A percentile compares a stretch with the other conserved stretches of the same genome.
phyloP scores from a whole-genome alignment of 2,113 vertebrate genomes.

The Gallinago undulata region DNA sequence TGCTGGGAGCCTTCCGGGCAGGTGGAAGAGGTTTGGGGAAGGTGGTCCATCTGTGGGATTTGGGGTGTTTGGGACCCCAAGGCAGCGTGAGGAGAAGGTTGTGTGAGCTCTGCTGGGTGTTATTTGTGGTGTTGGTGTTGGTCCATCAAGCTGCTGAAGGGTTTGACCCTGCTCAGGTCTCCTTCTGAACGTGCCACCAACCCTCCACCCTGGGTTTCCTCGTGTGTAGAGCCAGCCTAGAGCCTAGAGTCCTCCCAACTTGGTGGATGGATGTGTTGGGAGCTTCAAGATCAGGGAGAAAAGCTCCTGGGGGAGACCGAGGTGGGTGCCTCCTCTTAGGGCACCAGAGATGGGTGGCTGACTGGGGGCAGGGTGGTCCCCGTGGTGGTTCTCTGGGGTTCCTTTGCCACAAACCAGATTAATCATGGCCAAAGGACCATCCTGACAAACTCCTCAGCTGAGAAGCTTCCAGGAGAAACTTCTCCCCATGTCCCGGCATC shows the following conservation, averaged over 20 bases:
- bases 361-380: not conserved
- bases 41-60: not conserved
- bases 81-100: not conserved
- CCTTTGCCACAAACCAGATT: accelerated
- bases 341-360: not conserved
- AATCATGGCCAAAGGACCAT: not conserved
- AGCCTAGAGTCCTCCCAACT: not conserved
- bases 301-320: not conserved
- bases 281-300: not conserved
- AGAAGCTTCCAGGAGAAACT: not conserved
- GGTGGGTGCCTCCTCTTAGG: not conserved
- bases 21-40: not conserved
- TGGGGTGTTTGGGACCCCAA: not conserved
- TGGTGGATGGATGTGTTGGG: not conserved
- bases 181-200: not conserved
- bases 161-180: not conserved
- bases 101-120: not conserved
- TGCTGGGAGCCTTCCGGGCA: not conserved
- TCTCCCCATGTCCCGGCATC: accelerated
- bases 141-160: not conserved
- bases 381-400: accelerated
- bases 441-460: not conserved
- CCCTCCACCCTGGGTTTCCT: not conserved
- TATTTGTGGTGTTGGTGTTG: not conserved
- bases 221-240: not conserved